Conservation (phyloP, 2,113 vertebrate species). For the Strix uralensis region DNA sequence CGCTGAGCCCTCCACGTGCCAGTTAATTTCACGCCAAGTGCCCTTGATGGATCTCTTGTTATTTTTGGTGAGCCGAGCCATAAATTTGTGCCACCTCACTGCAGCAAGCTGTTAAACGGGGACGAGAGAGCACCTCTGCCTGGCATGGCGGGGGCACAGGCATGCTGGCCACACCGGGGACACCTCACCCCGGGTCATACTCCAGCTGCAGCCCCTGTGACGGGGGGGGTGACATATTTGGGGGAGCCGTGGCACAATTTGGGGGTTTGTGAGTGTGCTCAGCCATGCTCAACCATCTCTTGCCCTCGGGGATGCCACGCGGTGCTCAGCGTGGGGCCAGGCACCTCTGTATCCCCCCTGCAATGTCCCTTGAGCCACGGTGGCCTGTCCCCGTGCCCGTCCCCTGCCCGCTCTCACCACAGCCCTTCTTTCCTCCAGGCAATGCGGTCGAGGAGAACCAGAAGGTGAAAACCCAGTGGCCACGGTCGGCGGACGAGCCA, state of each 20-base stretch:
- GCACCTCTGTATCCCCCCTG: too few species aligned
- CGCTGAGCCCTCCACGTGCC: conserved; percentile 55
- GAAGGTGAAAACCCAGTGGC: conserved; percentile 97
- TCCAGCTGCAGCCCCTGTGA: not conserved
- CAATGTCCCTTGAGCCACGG: rapidly evolving
- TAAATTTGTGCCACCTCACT: conserved; percentile 79
- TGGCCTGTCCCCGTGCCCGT: not conserved
- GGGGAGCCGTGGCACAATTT: rapidly evolving
- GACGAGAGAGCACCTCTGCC: not conserved
- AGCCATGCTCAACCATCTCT: not conserved
- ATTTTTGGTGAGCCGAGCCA: conserved; percentile 81
- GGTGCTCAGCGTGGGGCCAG: not conserved
- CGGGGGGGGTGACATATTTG: not conserved
- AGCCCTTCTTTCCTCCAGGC: conserved; percentile 74
- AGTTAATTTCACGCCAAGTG: conserved; percentile 81
- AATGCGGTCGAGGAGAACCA: conserved; percentile 88
- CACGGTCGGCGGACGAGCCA: conserved; percentile 93
- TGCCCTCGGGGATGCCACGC: rapidly evolving
- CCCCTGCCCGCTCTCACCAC: not conserved
- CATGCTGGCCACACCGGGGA: rapidly evolving
- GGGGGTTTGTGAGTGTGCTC: not conserved
- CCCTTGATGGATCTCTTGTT: conserved; percentile 83
- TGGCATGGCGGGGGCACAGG: rapidly evolving
- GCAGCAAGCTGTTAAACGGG: conserved; percentile 67
- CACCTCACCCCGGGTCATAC: rapidly evolving